Conservation (phyloP, 2,113 vertebrate species). For the Emydocephalus ijimae region DNA sequence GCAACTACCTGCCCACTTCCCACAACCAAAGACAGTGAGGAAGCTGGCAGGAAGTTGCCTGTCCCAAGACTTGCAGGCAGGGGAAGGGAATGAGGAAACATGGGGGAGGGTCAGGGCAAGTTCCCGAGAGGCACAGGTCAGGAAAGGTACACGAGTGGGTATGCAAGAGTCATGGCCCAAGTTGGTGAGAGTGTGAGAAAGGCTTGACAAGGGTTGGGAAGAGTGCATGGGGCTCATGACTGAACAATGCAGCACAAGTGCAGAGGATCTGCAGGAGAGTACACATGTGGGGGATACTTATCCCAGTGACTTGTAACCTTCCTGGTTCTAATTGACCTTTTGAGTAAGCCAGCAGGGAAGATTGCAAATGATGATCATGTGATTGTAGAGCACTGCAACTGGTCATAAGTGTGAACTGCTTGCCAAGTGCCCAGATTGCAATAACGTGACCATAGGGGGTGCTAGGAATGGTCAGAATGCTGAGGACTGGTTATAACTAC, state of each 20-base stretch:
- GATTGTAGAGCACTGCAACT: not conserved
- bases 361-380: not conserved
- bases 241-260: not conserved
- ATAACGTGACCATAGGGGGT: not conserved
- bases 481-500: not conserved
- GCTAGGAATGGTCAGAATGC: not conserved
- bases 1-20: not conserved
- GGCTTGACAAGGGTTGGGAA: not conserved
- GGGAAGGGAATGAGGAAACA: not conserved
- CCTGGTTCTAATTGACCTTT: not conserved
- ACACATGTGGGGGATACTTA: no score
- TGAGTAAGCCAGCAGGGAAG: not conserved
- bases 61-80: not conserved
- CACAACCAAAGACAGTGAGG: not conserved
- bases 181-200: not conserved
- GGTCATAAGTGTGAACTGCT: not conserved
- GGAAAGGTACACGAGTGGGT: not conserved
- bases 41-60: not conserved
- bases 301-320: not conserved
- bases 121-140: not conserved
- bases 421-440: not conserved
- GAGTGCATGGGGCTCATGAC: not conserved
- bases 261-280: not conserved
- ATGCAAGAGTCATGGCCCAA: not conserved
- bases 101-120: not conserved